Evolutionary conservation across 2,888 invertebrate genomes (phyloP), one percentile per base, ranked within the genome.

Genomic region (Spodoptera exigua): DNA sequence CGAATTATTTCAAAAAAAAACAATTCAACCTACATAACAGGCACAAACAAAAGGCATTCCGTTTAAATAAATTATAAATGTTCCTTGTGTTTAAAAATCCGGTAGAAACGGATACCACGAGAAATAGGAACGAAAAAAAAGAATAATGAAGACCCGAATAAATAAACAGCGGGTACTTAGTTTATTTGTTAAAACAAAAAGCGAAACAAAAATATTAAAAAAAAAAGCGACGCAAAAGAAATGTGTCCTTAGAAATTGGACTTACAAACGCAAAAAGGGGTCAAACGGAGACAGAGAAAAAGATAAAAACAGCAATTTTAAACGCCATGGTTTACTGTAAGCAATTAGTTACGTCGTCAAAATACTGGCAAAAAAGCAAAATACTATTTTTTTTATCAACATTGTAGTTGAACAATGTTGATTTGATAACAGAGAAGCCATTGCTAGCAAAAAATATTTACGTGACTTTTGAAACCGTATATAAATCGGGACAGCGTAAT

Each of bases 341-440:
- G 67, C 76, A 82, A 83, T 83, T 78, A 82, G 81, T 79, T 74
- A 73, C 65, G 64, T 74, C 46, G 27, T 60, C 37, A 63, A 75
- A 77, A 73, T 70, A 71, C 75, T 57, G 34, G 61, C 54, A 52
- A 41, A 61, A 64, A 69, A 52, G 47, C 49, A 46, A 73, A 63
- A 47, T 64, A 32, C 66, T 37, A 57, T 49, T 39, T 62, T 64
- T 48, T 61, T 47, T 53, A 17, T 43, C 47, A 60, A 70, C 52
- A 61, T 51, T 39, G 16, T 36, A 39, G 27, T 7, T 46, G 40
- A 41, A 55, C 48, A 57, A 57, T n/a, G n/a, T n/a, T n/a, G n/a
- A n/a, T n/a, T 59, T 32, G 17, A 4, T 46, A 46, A 32, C 5
- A 27, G 35, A 27, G 51, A 51, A 18, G 16, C 35, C 13, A 32